Evolutionary conservation across 23 tunicate species (phyloP), one percentile per base, ranked within the genome.

Genomic region (Styela plicata): DNA sequence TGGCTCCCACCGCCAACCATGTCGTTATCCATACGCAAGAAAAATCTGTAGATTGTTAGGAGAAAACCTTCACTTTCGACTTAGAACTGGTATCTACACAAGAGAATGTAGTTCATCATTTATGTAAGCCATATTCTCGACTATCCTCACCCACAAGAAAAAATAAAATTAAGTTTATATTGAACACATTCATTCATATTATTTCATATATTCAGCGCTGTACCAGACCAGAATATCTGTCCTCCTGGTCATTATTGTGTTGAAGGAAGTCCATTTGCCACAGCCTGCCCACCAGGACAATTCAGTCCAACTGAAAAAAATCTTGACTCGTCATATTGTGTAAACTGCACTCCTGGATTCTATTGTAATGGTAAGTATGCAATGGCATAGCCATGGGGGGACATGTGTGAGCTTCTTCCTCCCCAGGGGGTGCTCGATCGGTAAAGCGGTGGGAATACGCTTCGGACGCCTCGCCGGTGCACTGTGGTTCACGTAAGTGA

Each of bases 191-290:
- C n/a, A n/a, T n/a, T n/a, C n/a, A n/a, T n/a, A n/a, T n/a, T n/a
- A n/a, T n/a, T n/a, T n/a, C 7, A 10, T 24, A 37, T 70, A 36
- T n/a, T 34, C 89, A 93, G 98, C 34, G 34, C 90, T 27, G 83
- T 36, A 1, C 82, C 89, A 3, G 81, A 82, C 18, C 91, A 90
- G 52, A 53, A 69, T 34, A 80, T 69, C 21, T 95, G 99, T 68
- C 89, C 85, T 69, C 87, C 92, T 23, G 99, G 99, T 10, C 65
- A 63, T 57, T 95, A 83, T 70, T 95, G 99, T 74, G 78, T 66
- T 31, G 83, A 68, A 34, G 99, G 99, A n/a, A 84, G 87, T 26
- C 82, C 57, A 17, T 80, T 76, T 10, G 84, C 87, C 16, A 0
- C 68, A 2, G 63, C 84, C 3, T 95, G 99, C 68, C 89, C 92